These are phyloP conservation scores for Callaeas wilsoni DNA, from an alignment of 2,113 vertebrate genomes.

Conservation along the genomic window DNA sequence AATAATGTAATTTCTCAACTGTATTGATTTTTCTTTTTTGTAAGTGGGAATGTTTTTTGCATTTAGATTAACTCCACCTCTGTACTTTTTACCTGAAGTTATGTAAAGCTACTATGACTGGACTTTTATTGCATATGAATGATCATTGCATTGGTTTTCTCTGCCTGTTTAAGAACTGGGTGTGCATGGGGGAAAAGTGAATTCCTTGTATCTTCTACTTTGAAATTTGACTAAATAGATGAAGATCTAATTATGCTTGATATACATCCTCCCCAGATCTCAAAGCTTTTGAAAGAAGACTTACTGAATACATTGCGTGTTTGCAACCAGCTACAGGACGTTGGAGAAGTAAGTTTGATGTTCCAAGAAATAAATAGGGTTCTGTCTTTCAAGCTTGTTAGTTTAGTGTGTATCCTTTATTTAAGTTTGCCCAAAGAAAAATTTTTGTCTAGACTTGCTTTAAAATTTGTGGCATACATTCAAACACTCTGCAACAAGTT, in stretches of 20 bases:
- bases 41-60: not conserved
- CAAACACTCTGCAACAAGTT: not conserved
- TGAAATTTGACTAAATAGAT: not conserved
- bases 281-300: conserved; percentile 97
- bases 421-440: not conserved
- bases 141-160: not conserved
- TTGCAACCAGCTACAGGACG: conserved; percentile 97
- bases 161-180: not conserved
- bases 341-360: conserved; percentile 93
- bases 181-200: not conserved
- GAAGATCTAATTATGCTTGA: conserved; percentile 22
- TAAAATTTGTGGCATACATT: not conserved
- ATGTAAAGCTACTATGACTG: not conserved
- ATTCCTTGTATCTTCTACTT: not conserved
- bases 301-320: conserved; percentile 97
- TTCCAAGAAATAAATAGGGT: not conserved
- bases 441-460: not conserved
- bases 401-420: not conserved
- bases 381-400: not conserved
- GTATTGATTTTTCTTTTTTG: not conserved
- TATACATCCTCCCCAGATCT: conserved; percentile 78
- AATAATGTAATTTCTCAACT: not conserved
- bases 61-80: not conserved
- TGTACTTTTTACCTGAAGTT: not conserved
- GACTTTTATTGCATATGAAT: not conserved